Evolutionary conservation across 2,113 vertebrate species (phyloP).

Genomic region (Bathybates hornii): DNA sequence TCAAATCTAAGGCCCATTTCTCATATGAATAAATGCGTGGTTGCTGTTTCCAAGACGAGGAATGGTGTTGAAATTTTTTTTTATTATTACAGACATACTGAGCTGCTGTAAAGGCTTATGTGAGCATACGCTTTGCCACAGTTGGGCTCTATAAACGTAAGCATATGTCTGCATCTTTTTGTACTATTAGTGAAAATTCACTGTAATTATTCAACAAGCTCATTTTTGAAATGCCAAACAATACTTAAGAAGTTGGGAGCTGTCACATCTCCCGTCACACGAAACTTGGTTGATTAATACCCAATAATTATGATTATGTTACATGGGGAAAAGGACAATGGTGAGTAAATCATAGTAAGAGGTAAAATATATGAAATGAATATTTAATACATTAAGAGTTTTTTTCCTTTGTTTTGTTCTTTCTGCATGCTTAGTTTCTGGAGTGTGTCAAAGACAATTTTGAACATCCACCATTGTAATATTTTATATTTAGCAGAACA

Average conservation of each 20-base stretch:
- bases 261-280: background rate
- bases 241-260: background rate
- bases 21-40: background rate
- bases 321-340: background rate
- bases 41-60: background rate
- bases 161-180: background rate
- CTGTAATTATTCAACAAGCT: background rate
- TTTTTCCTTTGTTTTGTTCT: background rate
- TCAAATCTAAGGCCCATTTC: background rate
- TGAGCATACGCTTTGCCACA: background rate
- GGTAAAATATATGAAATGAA: rapidly evolving
- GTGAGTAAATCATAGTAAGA: background rate
- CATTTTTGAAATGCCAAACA: background rate
- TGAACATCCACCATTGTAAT: background rate
- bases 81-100: background rate
- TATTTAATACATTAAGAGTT: background rate
- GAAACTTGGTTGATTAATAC: background rate
- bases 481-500: background rate
- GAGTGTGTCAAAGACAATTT: background rate
- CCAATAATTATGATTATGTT: background rate
- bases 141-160: background rate
- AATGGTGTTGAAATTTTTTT: rapidly evolving
- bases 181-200: background rate
- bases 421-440: background rate
- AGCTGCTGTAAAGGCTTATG: background rate